These are phyloP conservation scores for Archegozetes longisetosus DNA, from an alignment of 1,140 invertebrate genomes.

Conservation along the genomic window DNA sequence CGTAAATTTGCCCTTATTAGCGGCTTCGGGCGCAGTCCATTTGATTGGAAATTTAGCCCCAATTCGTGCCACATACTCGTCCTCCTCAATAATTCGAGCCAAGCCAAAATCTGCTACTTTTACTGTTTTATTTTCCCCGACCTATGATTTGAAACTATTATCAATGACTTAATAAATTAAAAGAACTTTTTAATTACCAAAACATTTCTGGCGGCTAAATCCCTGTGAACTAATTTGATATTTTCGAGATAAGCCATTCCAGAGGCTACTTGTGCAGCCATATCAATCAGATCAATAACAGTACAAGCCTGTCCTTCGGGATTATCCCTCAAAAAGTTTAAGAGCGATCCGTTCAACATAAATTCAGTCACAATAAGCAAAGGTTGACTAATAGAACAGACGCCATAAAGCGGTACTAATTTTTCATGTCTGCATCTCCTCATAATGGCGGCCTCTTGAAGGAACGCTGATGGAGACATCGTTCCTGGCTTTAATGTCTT, in stretches of 20 bases:
- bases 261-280: conserved; percentile 93
- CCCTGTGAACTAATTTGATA: conserved; percentile 95
- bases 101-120: conserved; percentile 88
- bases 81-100: conserved; percentile 90
- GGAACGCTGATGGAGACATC: conserved; percentile 95
- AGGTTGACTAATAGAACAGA: conserved; percentile 92
- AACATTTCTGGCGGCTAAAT: conserved; percentile 86
- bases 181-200: conserved; percentile 57
- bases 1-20: conserved; percentile 97
- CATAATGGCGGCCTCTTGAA: conserved; percentile 98
- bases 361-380: conserved; percentile 98
- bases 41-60: conserved; percentile 91
- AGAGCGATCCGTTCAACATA: conserved; percentile 88
- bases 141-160: background rate
- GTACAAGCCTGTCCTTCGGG: background rate
- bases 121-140: conserved; percentile 65
- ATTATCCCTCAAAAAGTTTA: conserved; percentile 73
- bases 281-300: conserved; percentile 63
- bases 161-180: background rate
- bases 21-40: conserved; percentile 94
- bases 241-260: conserved; percentile 99
- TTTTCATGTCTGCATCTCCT: conserved; percentile 89
- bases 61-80: conserved; percentile 96
- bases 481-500: conserved; percentile 93
- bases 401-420: conserved; percentile 90